Percentiles rank a stretch among this genome's conserved stretches.
Conservation (phyloP, 2,888 invertebrate genomes). For the Eristalis tenax region DNA sequence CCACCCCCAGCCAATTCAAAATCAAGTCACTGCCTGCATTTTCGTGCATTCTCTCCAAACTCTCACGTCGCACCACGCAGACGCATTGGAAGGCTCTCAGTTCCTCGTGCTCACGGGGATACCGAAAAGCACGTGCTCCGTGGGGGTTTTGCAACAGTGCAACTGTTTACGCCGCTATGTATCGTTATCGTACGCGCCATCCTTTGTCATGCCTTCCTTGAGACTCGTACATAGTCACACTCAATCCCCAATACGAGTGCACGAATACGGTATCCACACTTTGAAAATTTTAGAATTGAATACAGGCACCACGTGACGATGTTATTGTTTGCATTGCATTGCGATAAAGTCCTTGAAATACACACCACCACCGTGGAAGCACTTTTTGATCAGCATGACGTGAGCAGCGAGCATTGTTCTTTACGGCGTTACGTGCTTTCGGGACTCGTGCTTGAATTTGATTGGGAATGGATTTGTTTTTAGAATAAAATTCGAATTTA, state of each 20-base stretch:
- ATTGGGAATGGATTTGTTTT: slow-evolving; percentile 9
- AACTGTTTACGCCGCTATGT: slow-evolving; percentile 44
- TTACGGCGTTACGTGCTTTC: slow-evolving; percentile 22
- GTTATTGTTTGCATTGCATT: slow-evolving; percentile 65
- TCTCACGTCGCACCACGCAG: slow-evolving; percentile 21
- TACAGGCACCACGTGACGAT: slow-evolving; percentile 57
- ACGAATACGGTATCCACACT: neutral
- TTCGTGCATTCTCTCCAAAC: slow-evolving; percentile 35
- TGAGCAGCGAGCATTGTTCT: slow-evolving; percentile 14
- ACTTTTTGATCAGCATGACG: slow-evolving; percentile 13
- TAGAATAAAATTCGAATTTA: neutral
- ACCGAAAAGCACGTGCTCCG: slow-evolving; percentile 57
- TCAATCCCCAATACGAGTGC: neutral
- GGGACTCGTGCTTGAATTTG: slow-evolving; percentile 28
- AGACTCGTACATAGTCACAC: neutral
- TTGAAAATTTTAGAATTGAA: slow-evolving; percentile 50
- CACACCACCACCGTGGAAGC: slow-evolving; percentile 33
- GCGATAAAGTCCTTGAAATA: slow-evolving; percentile 63
- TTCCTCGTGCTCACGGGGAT: slow-evolving; percentile 1
- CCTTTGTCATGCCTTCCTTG: slow-evolving; percentile 15
- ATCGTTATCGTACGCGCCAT: slow-evolving; percentile 28
- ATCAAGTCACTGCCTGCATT: neutral
- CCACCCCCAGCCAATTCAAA: neutral
- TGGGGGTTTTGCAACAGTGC: slow-evolving; percentile 27
- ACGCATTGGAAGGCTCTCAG: slow-evolving; percentile 41